Evolutionary conservation across 2,113 vertebrate species (phyloP), one percentile per base, ranked within the genome.

Genomic region (Lagopus muta): DNA sequence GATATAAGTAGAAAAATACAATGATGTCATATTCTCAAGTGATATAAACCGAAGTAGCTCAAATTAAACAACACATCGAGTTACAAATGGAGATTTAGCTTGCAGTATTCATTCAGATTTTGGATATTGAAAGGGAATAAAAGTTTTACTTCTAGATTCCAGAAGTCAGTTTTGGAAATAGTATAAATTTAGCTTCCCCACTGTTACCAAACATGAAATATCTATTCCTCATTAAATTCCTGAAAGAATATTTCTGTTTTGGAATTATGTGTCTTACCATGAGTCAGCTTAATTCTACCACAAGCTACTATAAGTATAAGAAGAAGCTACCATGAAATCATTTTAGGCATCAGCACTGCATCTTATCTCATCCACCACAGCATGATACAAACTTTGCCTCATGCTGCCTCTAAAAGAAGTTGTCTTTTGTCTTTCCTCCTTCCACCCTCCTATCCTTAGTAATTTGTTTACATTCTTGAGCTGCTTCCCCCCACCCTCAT

Each of bases 211-310:
- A 18, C 9, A 82, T 11, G 36, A 80, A 87, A 87, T 6, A 50
- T 4, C 7, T 66, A 48, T 36, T 82, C 52, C 7, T 91, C 17
- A 61, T 78, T 69, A 36, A 87, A 87, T 4, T 66, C 62, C 74
- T 13, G 10, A 57, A 19, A 11, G 17, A 87, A 82, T 10, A 11
- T 42, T 85, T 74, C 69, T 76, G 3, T 15, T 88, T 70, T 65
- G 67, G 45, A 90, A 82, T 82, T 70, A 58, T 36, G 47, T 38
- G 28, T 21, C 32, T 38, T 61, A 18, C 28, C 38, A 65, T 7
- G 24, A 83, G 80, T 80, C n/a, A 43, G n/a, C 18, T 88, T 71
- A 75, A 75, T 64, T 89, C 48, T n/a, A 81, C 65, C 32, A 76
- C 54, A 79, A 0, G 0, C 7, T 6, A 10, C 20, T 78, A 43